These are phyloP conservation scores for Trogon surrucura DNA, from an alignment of 2,113 vertebrate species.

Conservation along the genomic window DNA sequence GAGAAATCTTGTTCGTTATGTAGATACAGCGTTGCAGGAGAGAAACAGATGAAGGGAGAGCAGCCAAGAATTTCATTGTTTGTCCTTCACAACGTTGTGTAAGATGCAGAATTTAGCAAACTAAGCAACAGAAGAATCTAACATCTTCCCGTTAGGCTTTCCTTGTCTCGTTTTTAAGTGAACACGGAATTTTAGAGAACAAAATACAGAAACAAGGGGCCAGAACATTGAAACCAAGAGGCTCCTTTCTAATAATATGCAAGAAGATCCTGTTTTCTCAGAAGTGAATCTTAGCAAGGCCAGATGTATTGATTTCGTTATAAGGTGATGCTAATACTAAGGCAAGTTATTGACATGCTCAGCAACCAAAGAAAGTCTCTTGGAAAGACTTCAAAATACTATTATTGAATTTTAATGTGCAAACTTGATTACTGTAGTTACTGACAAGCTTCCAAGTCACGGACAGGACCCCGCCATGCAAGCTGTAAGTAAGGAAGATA, in stretches of 20 bases:
- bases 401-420: neutral
- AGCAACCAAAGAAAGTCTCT: neutral
- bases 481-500: neutral
- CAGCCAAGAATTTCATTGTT: neutral
- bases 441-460: neutral
- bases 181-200: neutral
- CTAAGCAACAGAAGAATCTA: neutral
- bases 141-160: neutral
- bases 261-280: neutral
- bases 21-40: neutral
- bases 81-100: neutral
- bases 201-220: neutral
- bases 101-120: neutral
- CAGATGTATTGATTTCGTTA: neutral
- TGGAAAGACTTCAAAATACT: neutral
- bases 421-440: neutral
- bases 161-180: neutral
- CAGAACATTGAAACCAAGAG: neutral
- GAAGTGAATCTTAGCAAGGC: neutral
- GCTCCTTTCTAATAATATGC: neutral
- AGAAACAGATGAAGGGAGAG: neutral
- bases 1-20: neutral
- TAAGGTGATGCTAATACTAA: neutral
- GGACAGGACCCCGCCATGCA: neutral
- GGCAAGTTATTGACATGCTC: neutral